phyloP scores from a whole-genome alignment of 2,888 invertebrate genomes.

The Rhingia rostrata region DNA sequence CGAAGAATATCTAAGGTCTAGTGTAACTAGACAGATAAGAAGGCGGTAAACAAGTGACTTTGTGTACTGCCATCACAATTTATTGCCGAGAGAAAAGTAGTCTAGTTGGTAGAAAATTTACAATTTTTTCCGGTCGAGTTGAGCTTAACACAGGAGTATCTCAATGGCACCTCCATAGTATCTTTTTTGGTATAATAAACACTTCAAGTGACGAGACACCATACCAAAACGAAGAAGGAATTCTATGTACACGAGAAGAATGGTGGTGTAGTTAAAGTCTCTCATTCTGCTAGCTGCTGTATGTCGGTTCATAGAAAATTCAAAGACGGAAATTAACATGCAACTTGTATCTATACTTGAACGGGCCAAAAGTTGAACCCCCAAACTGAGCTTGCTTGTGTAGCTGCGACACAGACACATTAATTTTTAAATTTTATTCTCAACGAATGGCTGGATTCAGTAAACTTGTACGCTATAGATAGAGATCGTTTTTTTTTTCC shows the following conservation, averaged over 20 bases:
- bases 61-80: conserved; percentile 36
- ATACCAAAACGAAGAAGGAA: neutral
- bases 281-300: neutral
- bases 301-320: conserved; percentile 51
- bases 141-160: conserved; percentile 20
- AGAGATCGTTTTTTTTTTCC: conserved; percentile 19
- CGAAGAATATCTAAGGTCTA: conserved; percentile 30
- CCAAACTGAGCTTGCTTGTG: conserved; percentile 38
- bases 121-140: conserved; percentile 56
- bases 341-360: conserved; percentile 63
- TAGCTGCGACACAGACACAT: conserved; percentile 49
- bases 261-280: conserved; percentile 11
- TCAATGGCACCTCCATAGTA: conserved; percentile 18
- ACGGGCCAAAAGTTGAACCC: conserved; percentile 70
- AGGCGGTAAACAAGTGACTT: conserved; percentile 64
- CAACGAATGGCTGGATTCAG: conserved; percentile 44
- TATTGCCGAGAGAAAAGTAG: conserved; percentile 25
- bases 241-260: neutral
- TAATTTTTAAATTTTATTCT: conserved; percentile 64
- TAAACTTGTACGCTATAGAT: conserved; percentile 30
- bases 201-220: conserved; percentile 52
- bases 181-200: conserved; percentile 61
- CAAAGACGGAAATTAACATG: conserved; percentile 69
- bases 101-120: conserved; percentile 54
- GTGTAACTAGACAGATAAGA: conserved; percentile 54